Conservation (phyloP, 2,113 vertebrate genomes). For the Dromas ardeola region DNA sequence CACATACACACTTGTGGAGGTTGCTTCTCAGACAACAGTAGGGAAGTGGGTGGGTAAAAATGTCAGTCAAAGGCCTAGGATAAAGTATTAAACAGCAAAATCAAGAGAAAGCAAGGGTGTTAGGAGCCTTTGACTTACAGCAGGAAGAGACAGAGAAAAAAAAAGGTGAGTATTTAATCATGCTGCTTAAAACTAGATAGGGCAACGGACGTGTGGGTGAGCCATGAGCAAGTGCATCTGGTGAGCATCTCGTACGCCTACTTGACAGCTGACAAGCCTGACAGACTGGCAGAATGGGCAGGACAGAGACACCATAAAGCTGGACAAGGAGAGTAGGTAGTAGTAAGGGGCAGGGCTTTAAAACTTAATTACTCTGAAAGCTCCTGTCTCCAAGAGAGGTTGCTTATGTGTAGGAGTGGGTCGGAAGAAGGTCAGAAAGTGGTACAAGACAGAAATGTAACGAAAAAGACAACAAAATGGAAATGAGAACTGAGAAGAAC, state of each 20-base stretch:
- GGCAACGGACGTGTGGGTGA: neutral
- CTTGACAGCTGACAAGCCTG: neutral
- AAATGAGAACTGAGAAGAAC: neutral
- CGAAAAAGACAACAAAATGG: neutral
- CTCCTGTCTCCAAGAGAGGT: neutral
- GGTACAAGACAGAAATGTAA: neutral
- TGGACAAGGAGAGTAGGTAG: neutral
- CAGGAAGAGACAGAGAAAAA: neutral
- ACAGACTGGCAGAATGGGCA: neutral
- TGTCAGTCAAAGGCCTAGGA: neutral
- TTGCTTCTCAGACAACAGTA: constrained; percentile 23
- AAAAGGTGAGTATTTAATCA: neutral
- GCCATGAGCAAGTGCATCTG: neutral
- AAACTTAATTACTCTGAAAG: neutral
- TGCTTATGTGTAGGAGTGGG: neutral
- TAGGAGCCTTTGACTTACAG: neutral
- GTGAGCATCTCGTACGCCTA: neutral
- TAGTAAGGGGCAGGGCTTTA: neutral
- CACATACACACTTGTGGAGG: neutral
- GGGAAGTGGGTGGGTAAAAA: neutral
- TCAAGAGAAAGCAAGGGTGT: neutral
- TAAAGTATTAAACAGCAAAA: neutral
- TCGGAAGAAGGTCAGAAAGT: neutral
- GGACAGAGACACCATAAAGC: neutral
- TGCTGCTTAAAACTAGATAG: neutral